Percentiles rank a stretch among this genome's conserved stretches.
phyloP scores from a whole-genome alignment of 2,113 vertebrate species.

The Hoplias malabaricus region DNA sequence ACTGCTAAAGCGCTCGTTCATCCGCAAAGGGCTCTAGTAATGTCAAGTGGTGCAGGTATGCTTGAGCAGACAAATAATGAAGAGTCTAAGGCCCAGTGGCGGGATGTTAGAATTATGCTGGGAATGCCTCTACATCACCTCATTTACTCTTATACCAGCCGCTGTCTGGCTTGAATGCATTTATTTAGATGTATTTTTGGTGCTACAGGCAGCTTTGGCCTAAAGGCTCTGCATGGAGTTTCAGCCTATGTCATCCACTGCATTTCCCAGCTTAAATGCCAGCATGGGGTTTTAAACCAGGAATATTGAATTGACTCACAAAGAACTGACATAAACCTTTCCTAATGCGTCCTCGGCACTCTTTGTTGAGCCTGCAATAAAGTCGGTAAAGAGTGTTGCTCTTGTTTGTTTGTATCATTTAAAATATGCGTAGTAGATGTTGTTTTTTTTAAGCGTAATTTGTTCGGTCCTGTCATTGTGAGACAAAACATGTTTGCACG shows the following conservation, averaged over 20 bases:
- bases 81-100: constrained; percentile 14
- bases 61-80: constrained; percentile 40
- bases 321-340: not conserved
- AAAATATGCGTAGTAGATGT: not conserved
- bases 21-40: constrained; percentile 21
- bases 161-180: not conserved
- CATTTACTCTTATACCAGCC: not conserved
- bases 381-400: not conserved
- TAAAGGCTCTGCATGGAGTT: constrained; percentile 1
- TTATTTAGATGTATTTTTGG: constrained; percentile 8
- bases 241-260: not conserved
- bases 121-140: not conserved
- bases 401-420: not conserved
- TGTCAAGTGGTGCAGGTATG: constrained; percentile 46
- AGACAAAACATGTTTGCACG: too few species aligned
- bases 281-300: not conserved
- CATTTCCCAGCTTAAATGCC: constrained; percentile 14
- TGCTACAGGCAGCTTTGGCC: not conserved
- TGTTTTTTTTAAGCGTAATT: too few species aligned
- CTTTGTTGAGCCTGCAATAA: not conserved
- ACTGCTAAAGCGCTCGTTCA: constrained; percentile 37
- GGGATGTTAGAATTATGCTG: not conserved
- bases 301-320: not conserved
- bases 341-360: not conserved
- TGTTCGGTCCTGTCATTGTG: not conserved